Evolutionary conservation across 2,888 invertebrate species (phyloP).

Genomic region (Acronicta aceris): DNA sequence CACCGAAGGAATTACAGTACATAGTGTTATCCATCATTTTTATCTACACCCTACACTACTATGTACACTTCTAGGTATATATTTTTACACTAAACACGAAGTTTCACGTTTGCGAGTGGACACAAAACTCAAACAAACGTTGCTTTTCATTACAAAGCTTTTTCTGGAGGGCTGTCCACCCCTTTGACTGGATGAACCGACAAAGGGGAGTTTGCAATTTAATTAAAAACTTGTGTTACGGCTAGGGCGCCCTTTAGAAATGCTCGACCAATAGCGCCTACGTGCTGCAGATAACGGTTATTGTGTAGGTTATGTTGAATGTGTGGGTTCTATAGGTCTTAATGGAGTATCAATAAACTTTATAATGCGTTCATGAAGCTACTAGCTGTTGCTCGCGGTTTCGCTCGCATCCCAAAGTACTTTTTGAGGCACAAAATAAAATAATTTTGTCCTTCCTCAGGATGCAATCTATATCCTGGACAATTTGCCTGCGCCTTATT

Average conservation of each 20-base stretch:
- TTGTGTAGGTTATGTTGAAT: not conserved
- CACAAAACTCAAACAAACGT: not conserved
- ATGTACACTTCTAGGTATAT: too few relatives aligned
- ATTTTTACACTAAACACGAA: too few relatives aligned
- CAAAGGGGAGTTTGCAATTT: slow-evolving; percentile 1
- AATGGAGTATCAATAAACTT: not conserved
- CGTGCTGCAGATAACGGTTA: not conserved
- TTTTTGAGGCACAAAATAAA: too few relatives aligned
- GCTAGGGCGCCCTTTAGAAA: not conserved
- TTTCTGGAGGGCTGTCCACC: not conserved
- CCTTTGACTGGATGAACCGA: not conserved
- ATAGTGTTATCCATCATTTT: too few relatives aligned
- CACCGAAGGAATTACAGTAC: too few relatives aligned
- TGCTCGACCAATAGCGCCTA: not conserved
- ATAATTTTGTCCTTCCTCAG: too few relatives aligned
- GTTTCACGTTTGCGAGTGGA: too few relatives aligned
- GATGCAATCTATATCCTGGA: too few relatives aligned
- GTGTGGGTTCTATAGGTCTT: not conserved
- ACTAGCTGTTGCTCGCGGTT: too few relatives aligned
- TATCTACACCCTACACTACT: too few relatives aligned
- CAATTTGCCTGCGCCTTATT: too few relatives aligned
- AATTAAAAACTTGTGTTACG: not conserved
- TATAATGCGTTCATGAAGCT: not conserved
- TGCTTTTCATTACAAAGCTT: not conserved
- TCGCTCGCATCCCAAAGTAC: too few relatives aligned